These are phyloP conservation scores for Platorchestia sp. DNA, from an alignment of 1,140 invertebrate species.

Conservation along the genomic window DNA sequence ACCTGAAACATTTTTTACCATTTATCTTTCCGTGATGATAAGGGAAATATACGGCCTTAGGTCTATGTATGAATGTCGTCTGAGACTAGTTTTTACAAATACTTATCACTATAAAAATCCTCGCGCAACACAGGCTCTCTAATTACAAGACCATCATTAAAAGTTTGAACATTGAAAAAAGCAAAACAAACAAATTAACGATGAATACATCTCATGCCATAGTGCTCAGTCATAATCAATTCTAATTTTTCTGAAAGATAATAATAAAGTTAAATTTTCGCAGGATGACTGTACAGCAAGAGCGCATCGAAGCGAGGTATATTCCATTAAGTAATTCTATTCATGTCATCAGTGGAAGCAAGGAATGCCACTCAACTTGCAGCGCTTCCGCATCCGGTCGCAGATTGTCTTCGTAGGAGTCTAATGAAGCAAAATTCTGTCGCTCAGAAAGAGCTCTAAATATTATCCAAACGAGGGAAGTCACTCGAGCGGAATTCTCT, in stretches of 20 bases:
- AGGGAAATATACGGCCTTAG: background rate
- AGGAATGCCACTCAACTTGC: background rate
- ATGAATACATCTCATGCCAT: background rate
- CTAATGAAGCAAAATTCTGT: background rate
- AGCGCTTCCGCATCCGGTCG: background rate
- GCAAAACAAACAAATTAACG: background rate
- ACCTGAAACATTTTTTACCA: background rate
- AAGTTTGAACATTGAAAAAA: background rate
- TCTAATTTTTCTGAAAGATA: background rate
- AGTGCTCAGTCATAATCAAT: background rate
- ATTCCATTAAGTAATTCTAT: constrained; percentile 10
- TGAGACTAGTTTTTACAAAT: background rate
- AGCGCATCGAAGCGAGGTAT: background rate
- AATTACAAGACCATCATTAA: background rate
- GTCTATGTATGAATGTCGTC: background rate
- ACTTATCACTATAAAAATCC: background rate
- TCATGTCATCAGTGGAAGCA: background rate
- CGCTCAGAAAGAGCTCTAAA: background rate
- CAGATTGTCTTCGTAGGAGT: background rate
- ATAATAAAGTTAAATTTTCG: background rate
- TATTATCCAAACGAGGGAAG: background rate
- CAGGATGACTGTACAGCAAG: background rate
- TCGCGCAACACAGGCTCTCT: background rate
- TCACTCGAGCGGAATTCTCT: background rate
- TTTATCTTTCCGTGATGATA: background rate